phyloP scores from a whole-genome alignment of 2,797 vertebrate genomes.

The Syngnathus acus region DNA sequence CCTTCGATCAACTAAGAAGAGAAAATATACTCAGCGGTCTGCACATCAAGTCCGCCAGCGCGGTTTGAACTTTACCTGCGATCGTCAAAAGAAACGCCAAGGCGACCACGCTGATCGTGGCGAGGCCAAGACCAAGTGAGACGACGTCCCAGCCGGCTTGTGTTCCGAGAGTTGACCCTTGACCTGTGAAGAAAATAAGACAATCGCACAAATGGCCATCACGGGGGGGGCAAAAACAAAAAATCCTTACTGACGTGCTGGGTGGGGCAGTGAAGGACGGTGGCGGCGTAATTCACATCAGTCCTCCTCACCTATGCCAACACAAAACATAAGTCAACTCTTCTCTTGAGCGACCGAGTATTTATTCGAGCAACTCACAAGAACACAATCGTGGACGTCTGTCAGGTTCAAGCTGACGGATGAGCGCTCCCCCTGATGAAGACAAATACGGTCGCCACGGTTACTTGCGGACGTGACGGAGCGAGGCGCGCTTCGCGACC shows the following conservation, averaged over 20 bases:
- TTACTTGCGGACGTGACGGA: neutral
- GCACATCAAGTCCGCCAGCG: neutral
- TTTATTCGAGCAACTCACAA: constrained; percentile 38
- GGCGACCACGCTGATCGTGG: constrained; percentile 34
- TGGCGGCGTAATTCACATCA: constrained; percentile 51
- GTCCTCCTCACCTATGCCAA: constrained; percentile 56
- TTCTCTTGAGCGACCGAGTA: neutral
- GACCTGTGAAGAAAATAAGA: constrained; percentile 22
- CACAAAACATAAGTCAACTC: neutral
- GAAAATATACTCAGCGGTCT: neutral
- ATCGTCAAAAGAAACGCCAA: too few relatives aligned
- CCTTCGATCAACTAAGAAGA: constrained; percentile 39
- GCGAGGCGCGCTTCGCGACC: constrained; percentile 12
- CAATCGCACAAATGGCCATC: neutral
- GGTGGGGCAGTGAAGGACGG: constrained; percentile 41
- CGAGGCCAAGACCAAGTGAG: constrained; percentile 28
- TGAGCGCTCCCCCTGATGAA: constrained; percentile 42
- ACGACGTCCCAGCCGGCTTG: constrained; percentile 9
- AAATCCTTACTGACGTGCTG: constrained; percentile 49
- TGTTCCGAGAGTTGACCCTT: neutral
- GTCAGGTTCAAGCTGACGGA: constrained; percentile 32
- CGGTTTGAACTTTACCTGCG: neutral
- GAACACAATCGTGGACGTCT: constrained; percentile 44
- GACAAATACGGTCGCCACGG: neutral
- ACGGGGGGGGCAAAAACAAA: too few relatives aligned